A percentile compares a stretch with the other conserved stretches of the same genome.
Evolutionary conservation across 2,888 invertebrate genomes (phyloP).

Genomic region (Portevinia maculata): DNA sequence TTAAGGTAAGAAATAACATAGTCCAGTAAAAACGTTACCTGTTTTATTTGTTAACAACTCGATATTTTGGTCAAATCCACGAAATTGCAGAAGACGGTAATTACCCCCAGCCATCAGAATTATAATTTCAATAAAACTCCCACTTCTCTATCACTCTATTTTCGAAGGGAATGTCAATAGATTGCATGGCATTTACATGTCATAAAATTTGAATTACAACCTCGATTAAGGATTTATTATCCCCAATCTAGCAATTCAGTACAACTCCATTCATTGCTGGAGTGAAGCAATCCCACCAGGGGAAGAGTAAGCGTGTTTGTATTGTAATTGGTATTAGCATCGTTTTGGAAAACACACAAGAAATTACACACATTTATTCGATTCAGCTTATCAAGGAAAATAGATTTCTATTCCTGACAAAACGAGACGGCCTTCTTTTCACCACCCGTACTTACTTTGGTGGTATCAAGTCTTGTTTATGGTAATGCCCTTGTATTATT

Average conservation of each 20-base stretch:
- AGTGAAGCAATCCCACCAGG: background rate
- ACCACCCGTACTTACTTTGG: constrained; percentile 25
- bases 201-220: constrained; percentile 68
- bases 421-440: constrained; percentile 42
- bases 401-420: constrained; percentile 45
- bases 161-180: constrained; percentile 33
- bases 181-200: constrained; percentile 69
- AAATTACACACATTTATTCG: constrained; percentile 26
- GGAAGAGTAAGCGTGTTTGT: background rate
- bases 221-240: constrained; percentile 69
- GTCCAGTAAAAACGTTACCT: constrained; percentile 17
- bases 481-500: constrained; percentile 38
- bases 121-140: constrained; percentile 45
- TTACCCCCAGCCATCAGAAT: background rate
- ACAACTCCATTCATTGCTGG: constrained; percentile 18
- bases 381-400: constrained; percentile 57
- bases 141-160: background rate
- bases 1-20: constrained; percentile 22
- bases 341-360: constrained; percentile 13
- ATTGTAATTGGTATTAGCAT: constrained; percentile 23
- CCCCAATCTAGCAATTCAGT: constrained; percentile 49
- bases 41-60: constrained; percentile 8
- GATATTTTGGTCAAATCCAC: constrained; percentile 36
- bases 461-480: constrained; percentile 56
- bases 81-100: constrained; percentile 19